Evolutionary conservation across 2,888 invertebrate species (phyloP), one percentile per base, ranked within the genome.

Genomic region (Idaea dimidiata): DNA sequence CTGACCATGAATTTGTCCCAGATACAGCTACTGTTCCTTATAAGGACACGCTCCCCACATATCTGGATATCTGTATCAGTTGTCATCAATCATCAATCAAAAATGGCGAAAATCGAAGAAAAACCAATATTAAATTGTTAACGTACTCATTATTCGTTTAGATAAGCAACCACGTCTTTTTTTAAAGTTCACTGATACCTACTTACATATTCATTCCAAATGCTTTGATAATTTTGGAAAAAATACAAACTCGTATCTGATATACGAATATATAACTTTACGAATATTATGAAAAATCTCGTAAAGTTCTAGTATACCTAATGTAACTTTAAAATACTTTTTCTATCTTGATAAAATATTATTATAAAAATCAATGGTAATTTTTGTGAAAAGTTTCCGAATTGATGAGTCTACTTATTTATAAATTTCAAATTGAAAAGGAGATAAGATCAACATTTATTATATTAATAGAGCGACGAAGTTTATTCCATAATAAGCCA

Each of bases 281-380:
- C 59, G 24, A 69, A 70, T 67, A 69, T 71, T 72, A 68, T 71
- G 66, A 66, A 62, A 65, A 71, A 69, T 71, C 70, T 72, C 64
- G 57, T 67, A 72, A 74, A 76, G 70, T 76, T 71, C 70, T 72
- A 64, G 57, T 67, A 72, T 73, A 76, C 70, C 75, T 71, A 72
- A 75, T 72, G 63, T 66, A 69, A 70, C 67, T 63, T 65, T 66
- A 59, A 60, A 66, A 63, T 67, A 72, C 61, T 65, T 63, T 68
- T 66, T 64, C 66, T 66, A 62, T 62, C 62, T 62, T 58, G 68
- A 67, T 62, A 69, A 72, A 68, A 72, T 72, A 73, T 73, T 77
- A 72, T 70, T 69, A 57, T 64, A 70, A 73, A 74, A 75, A 73
- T 74, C 72, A 73, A 76, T 74, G 62, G 62, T 62, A 43, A 43